Base-by-base conservation (phyloP, 1,140 invertebrate species). In the Potamilus streckersoni region DNA sequence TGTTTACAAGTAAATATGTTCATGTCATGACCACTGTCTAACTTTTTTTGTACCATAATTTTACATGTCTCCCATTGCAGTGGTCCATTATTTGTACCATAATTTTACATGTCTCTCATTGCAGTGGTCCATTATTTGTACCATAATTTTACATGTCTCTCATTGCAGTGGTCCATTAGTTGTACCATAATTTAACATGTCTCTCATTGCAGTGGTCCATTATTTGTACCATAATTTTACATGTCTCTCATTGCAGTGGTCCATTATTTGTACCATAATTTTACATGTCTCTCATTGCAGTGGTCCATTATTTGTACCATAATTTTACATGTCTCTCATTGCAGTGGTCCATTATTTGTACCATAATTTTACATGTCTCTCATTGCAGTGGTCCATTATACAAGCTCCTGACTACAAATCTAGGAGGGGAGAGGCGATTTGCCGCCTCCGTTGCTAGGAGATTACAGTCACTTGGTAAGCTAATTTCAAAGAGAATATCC, bases 361-460 rank as follows among this genome's bases (percentile, higher is more conserved):
- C 23, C 0, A 23, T 23, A 38, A 38, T 38, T 38, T 38, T 38
- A 38, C 38, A 38, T 38, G 38, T 38, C 4, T 38, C 8, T 38
- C 38, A 38, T 80, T 82, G 31, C 73, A 88, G 87, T 83, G 87
- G 87, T 62, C 87, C 87, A 6, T 63, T 88, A 56, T 88, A 88
- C 73, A 87, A 87, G 65, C 66, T 87, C 19, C 31, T 87, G 49
- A 87, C 86, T 1, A 87, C 86, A 49, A 80, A 87, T 69, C 74
- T 88, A 6, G 87, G 86, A 38, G 87, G 87, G 62, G 87, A 88
- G 69, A 82, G 87, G 68, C 68, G 86, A 71, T 88, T 88, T 79
- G 85, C 86, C 61, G 85, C 87, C 31, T 83, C 85, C 67, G 87
- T 88, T 11, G 87, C 87, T 56, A 79, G 80, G 60, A 78, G 87